Evolutionary conservation across 2,888 invertebrate species (phyloP), one percentile per base, ranked within the genome.

Genomic region (Latrodectus elegans): DNA sequence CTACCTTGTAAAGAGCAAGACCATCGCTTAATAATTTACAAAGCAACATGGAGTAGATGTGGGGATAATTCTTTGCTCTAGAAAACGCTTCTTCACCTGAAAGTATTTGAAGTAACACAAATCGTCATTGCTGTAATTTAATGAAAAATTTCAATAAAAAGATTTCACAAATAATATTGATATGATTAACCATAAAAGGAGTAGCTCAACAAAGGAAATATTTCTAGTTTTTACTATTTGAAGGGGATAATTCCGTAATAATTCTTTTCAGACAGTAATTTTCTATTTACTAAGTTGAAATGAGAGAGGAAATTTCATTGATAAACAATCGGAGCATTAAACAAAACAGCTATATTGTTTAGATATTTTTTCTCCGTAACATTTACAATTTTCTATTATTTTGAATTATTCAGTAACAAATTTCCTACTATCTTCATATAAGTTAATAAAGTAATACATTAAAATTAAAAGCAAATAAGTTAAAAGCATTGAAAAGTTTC

Each of bases 1-100:
- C 87, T 84, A 92, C 92, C 91, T 97, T 95, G 92, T 97, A 98
- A 55, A 99, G 93, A 89, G 97, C 95, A 92, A 97, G 97, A 64
- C 98, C 99, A 93, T 99, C 98, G 93, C 99, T 98, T 90, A 99
- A 94, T 68, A 99, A 94, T 92, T 99, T 99, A 93, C 97, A 97
- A 79, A 99, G 94, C 90, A 99, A 94, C 90, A 97, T 95, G 84
- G 98, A 94, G 94, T 98, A 95, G 90, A 98, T 96, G 93, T 98
- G 97, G 90, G 97, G 96, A 93, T 98, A 97, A 91, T 97, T 97
- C 91, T 96, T 95, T 22, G 98, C 98, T 96, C 98, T 96, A 77
- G 97, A 96, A 98, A 99, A 99, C 0, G 99, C 99, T 1, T 97
- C 96, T 1, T 98, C 97, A 83, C 97, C 92, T 89, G 84, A 15